Percentiles rank a stretch among this genome's conserved stretches.
Evolutionary conservation across 92 coral and sea anemone species (phyloP).

Genomic region (Desmophyllum pertusum): DNA sequence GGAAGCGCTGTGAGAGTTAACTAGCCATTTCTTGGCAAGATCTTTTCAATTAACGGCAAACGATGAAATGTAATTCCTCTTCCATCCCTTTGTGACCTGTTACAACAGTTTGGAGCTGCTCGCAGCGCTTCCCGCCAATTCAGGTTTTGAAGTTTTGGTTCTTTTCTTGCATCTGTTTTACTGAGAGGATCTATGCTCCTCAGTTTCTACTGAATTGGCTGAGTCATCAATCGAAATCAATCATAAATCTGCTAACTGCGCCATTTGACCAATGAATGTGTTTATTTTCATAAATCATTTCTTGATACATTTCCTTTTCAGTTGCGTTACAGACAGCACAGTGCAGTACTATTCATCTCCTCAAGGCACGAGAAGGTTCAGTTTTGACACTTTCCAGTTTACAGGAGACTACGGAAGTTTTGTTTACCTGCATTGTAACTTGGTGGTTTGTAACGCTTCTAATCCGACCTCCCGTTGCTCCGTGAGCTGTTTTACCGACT

Average conservation of each 20-base stretch:
- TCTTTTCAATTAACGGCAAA: no score
- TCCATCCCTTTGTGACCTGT: no score
- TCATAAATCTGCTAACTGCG: neutral
- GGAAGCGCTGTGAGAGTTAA: no score
- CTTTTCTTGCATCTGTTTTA: no score
- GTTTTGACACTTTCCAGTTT: slow-evolving; percentile 84
- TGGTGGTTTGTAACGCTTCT: slow-evolving; percentile 82
- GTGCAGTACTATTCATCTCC: slow-evolving; percentile 48
- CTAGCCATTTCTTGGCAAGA: no score
- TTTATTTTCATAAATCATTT: neutral
- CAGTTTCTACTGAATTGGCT: no score
- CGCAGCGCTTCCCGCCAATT: no score
- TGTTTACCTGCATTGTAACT: slow-evolving; percentile 78
- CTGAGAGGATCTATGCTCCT: no score
- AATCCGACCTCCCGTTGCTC: slow-evolving; percentile 71
- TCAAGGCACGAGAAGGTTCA: slow-evolving; percentile 65
- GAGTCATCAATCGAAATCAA: no score
- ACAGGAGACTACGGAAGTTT: slow-evolving; percentile 65
- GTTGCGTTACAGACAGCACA: slow-evolving; percentile 77
- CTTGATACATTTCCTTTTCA: slow-evolving; percentile 8
- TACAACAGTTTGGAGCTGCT: no score
- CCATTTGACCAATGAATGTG: neutral
- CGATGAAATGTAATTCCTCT: no score
- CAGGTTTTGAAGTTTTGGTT: no score
- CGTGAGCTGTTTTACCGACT: slow-evolving; percentile 49